Evolutionary conservation across 1,140 invertebrate species (phyloP).

Genomic region (Prorops nasuta): DNA sequence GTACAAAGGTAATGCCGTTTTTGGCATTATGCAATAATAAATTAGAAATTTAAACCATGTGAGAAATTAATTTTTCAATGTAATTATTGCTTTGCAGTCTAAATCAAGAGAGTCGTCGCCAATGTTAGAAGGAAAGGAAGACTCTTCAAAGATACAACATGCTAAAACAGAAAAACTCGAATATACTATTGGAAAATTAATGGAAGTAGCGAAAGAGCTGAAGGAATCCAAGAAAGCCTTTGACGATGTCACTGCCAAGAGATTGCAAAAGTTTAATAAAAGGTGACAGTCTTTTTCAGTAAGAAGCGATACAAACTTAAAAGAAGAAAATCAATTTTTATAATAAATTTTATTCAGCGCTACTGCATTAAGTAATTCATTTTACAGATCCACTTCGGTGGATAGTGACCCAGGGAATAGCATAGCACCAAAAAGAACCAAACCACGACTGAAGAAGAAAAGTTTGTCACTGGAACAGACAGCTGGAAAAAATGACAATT

Average conservation of each 20-base stretch:
- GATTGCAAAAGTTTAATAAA: slow-evolving; percentile 48
- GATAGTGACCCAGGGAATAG: slow-evolving; percentile 50
- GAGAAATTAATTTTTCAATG: slow-evolving; percentile 1
- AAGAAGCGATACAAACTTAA: too few relatives aligned
- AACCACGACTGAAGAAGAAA: slow-evolving; percentile 68
- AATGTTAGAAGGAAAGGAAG: slow-evolving; percentile 52
- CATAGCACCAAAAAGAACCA: slow-evolving; percentile 49
- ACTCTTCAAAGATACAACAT: slow-evolving; percentile 26
- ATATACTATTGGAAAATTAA: slow-evolving; percentile 49
- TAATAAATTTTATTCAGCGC: neutral
- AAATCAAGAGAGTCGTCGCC: slow-evolving; percentile 66
- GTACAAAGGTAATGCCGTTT: slow-evolving; percentile 49
- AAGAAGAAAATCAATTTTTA: too few relatives aligned
- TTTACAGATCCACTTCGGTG: slow-evolving; percentile 45
- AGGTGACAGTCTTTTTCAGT: slow-evolving; percentile 38
- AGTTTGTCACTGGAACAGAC: slow-evolving; percentile 77
- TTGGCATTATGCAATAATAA: too few relatives aligned
- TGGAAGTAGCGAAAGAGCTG: slow-evolving; percentile 48
- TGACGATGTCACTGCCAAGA: slow-evolving; percentile 34
- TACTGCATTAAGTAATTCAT: neutral
- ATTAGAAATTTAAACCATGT: too few relatives aligned
- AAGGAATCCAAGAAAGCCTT: slow-evolving; percentile 48
- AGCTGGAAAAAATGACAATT: slow-evolving; percentile 61
- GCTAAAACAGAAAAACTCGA: slow-evolving; percentile 49
- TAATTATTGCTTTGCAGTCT: slow-evolving; percentile 18